Conservation (phyloP, 2,797 vertebrate species). For the Fistularia commersonii region DNA sequence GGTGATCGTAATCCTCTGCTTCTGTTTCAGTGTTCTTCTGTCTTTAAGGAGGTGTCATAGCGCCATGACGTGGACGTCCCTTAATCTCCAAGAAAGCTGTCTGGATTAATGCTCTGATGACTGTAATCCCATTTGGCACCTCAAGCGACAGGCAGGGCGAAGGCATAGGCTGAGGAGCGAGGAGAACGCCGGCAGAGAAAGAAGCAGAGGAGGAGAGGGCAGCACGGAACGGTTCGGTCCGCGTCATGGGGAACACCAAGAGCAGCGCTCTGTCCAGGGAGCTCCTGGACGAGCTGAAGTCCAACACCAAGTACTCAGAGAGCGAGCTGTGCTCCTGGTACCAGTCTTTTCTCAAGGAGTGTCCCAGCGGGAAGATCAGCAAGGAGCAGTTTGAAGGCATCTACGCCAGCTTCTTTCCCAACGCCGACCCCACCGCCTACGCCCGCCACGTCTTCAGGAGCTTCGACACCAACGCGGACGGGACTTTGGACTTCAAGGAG, state of each 20-base stretch:
- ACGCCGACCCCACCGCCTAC: constrained; percentile 84
- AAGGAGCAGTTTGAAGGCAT: constrained; percentile 87
- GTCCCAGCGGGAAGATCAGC: constrained; percentile 84
- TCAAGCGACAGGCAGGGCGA: constrained; percentile 30
- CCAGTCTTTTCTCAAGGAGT: constrained; percentile 87
- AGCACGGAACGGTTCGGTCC: not conserved
- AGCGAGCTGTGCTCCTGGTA: constrained; percentile 88
- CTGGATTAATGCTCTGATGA: constrained; percentile 69
- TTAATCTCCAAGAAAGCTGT: constrained; percentile 71
- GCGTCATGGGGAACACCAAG: constrained; percentile 85
- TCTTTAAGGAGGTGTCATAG: constrained; percentile 51
- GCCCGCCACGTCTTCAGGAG: constrained; percentile 92
- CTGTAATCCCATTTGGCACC: constrained; percentile 67
- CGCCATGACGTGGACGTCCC: constrained; percentile 67
- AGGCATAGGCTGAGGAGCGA: constrained; percentile 22
- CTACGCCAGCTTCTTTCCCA: constrained; percentile 89
- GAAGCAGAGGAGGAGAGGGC: not conserved
- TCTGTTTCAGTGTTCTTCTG: constrained; percentile 12
- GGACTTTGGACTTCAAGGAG: constrained; percentile 91
- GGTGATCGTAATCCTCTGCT: constrained; percentile 38
- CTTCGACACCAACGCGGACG: constrained; percentile 90
- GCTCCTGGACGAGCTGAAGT: constrained; percentile 87
- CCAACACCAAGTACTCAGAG: constrained; percentile 85
- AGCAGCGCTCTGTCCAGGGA: constrained; percentile 88
- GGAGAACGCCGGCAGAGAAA: constrained; percentile 25